Evolutionary conservation across 2,113 vertebrate genomes (phyloP).

Genomic region (Perognathus longimembris): DNA sequence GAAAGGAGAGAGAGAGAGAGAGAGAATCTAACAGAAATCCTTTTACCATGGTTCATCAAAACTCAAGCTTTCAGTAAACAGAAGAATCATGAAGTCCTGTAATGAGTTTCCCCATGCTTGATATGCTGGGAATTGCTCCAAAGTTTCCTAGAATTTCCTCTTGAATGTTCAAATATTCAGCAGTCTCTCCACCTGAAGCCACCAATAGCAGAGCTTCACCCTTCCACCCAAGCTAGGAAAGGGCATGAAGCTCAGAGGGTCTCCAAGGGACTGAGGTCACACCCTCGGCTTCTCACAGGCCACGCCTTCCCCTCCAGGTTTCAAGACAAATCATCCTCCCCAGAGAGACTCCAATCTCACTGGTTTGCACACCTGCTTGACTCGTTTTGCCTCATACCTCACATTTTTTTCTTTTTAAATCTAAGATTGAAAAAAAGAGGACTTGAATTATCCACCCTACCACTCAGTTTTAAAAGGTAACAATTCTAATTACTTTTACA

Average conservation of each 20-base stretch:
- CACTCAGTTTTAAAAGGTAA: constrained; percentile 15
- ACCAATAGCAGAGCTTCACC: not conserved
- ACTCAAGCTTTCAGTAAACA: not conserved
- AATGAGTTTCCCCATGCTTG: not conserved
- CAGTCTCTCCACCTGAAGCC: not conserved
- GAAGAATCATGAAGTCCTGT: not conserved
- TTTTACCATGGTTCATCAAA: constrained; percentile 32
- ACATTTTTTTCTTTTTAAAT: not conserved
- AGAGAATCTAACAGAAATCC: not conserved
- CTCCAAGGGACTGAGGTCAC: not conserved
- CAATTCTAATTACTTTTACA: constrained; percentile 38
- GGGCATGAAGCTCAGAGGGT: not conserved
- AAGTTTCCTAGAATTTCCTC: not conserved
- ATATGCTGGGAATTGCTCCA: not conserved
- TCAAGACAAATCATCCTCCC: constrained; percentile 17
- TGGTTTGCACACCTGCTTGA: not conserved
- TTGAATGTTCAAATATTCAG: not conserved
- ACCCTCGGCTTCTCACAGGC: fast-evolving
- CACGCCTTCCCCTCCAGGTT: not conserved
- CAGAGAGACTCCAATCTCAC: constrained; percentile 5
- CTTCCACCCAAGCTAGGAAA: not conserved
- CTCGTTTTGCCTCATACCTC: constrained; percentile 51
- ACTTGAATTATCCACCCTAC: not conserved
- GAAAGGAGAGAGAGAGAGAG: not conserved
- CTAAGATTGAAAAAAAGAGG: constrained; percentile 24